Conservation (phyloP, 2,113 vertebrate species). For the Zosterops borbonicus region DNA sequence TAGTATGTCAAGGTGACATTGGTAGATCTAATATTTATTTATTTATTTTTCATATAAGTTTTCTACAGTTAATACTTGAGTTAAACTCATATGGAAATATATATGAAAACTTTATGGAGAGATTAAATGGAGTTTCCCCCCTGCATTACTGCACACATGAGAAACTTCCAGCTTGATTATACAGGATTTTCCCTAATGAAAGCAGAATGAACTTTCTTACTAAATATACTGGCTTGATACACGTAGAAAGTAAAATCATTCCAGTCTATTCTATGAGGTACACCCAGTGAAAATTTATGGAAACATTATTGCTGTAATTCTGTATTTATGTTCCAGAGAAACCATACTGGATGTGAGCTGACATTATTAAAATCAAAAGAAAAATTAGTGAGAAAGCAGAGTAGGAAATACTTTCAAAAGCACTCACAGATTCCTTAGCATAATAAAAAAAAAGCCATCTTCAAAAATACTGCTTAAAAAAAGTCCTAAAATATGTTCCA, state of each 20-base stretch:
- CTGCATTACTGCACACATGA: neutral
- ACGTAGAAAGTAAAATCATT: neutral
- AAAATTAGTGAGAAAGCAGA: neutral
- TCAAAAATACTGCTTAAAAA: neutral
- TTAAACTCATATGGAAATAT: neutral
- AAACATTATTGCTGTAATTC: neutral
- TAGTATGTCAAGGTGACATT: neutral
- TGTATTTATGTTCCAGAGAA: neutral
- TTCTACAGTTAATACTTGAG: neutral
- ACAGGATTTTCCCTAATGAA: neutral
- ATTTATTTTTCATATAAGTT: neutral
- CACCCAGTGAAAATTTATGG: neutral
- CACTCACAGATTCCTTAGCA: neutral
- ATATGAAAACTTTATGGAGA: neutral
- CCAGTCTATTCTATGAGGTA: neutral
- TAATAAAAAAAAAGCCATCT: neutral
- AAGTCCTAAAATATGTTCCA: neutral
- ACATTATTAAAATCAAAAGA: neutral
- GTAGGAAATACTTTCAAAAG: neutral
- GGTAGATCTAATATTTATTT: neutral
- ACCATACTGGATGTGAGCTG: neutral
- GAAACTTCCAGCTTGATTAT: neutral
- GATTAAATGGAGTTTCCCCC: neutral
- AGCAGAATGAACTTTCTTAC: neutral
- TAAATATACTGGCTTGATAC: neutral